These are phyloP conservation scores for Sialis lutaria DNA, from an alignment of 2,888 invertebrate species.

Conservation along the genomic window DNA sequence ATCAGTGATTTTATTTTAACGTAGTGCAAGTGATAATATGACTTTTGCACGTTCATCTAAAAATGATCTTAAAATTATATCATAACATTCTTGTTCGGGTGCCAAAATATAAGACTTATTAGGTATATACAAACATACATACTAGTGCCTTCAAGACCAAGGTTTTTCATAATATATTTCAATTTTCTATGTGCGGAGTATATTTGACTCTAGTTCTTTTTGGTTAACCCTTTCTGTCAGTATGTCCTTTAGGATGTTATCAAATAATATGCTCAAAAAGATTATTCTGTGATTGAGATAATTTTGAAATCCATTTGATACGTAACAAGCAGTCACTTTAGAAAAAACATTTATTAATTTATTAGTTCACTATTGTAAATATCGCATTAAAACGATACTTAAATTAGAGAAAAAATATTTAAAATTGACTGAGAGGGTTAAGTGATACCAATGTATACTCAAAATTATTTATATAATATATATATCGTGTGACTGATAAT, in stretches of 20 bases:
- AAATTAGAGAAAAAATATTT: too few relatives aligned
- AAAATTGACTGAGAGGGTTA: neutral
- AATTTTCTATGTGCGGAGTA: constrained; percentile 1
- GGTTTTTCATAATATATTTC: constrained; percentile 1
- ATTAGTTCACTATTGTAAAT: too few relatives aligned
- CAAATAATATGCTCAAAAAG: neutral
- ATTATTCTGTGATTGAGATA: neutral
- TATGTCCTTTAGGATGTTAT: too few relatives aligned
- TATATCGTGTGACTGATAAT: too few relatives aligned
- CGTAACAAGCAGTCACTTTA: too few relatives aligned
- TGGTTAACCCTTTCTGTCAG: too few relatives aligned
- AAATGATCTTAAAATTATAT: neutral
- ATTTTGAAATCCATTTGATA: neutral
- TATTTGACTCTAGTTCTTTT: neutral
- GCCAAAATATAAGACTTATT: constrained; percentile 20
- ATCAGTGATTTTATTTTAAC: constrained; percentile 9
- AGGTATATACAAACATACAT: constrained; percentile 1
- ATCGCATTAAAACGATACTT: too few relatives aligned
- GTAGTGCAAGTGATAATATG: constrained; percentile 24
- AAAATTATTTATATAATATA: neutral
- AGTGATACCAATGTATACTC: neutral
- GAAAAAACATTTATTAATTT: too few relatives aligned
- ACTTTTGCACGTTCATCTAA: constrained; percentile 18
- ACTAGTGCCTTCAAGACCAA: constrained; percentile 4
- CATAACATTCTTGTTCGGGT: constrained; percentile 21